Base-by-base conservation (phyloP, 2,888 invertebrate species). In the Idaea straminata region DNA sequence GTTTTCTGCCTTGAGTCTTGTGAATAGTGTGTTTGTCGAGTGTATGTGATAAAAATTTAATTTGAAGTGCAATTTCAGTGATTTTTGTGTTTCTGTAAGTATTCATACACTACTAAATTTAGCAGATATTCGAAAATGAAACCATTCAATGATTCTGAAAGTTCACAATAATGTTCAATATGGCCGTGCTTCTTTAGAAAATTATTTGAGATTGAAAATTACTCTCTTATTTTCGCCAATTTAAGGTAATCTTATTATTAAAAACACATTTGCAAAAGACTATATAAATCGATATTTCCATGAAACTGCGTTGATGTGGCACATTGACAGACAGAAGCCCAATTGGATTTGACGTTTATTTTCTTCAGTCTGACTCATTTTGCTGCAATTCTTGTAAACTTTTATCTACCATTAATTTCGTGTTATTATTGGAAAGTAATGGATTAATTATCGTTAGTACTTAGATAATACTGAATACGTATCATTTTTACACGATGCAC, bases 1-100 rank as follows among this genome's bases (percentile, higher is more conserved):
- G 89, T 91, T 92, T 89, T 90, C 89, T 91, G 89, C 85, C 88
- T 92, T 79, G 89, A 83, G 90, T 91, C 91, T 89, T 88, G 88
- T 85, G 91, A 86, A 85, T 81, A 87, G 86, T 89, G 91, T 86
- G 87, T 85, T 85, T 87, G 81, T 80, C 75, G 78, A 80, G 87
- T 89, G 89, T 83, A 90, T 89, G 88, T 74, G 83, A 86, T 84
- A 84, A 84, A 85, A 84, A 83, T 79, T n/a, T 71, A 74, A 76
- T 79, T 72, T 75, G 80, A 80, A 89, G 89, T 91, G 90, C 77
- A 78, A 82, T 75, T 81, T 70, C 72, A 83, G 88, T 90, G 89
- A 69, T 81, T 80, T 84, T 86, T 86, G 81, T 82, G 82, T 83
- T 86, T 83, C 47, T 85, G 92, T 92, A 87, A 92, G 92, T 92